Percentiles rank a stretch among this genome's conserved stretches.
Evolutionary conservation across 2,888 invertebrate species (phyloP).

Genomic region (Dermolepida albohirtum): DNA sequence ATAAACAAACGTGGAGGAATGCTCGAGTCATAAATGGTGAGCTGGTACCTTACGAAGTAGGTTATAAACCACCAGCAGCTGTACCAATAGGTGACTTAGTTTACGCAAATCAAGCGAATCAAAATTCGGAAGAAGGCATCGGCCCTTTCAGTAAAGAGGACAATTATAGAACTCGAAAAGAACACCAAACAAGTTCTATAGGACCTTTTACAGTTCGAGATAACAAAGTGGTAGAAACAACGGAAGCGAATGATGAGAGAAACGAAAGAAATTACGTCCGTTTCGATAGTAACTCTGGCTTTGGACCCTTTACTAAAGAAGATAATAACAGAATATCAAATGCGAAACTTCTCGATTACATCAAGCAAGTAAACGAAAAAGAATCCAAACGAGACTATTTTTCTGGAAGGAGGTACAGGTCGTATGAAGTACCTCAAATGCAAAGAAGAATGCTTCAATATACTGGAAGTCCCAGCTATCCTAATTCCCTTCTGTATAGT

Average conservation of each 20-base stretch:
- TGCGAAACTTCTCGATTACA: slow-evolving; percentile 74
- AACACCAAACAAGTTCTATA: slow-evolving; percentile 62
- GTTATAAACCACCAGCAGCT: slow-evolving; percentile 74
- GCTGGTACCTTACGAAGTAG: slow-evolving; percentile 79
- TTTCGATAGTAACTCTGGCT: slow-evolving; percentile 56
- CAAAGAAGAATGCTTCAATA: slow-evolving; percentile 80
- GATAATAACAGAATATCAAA: slow-evolving; percentile 71
- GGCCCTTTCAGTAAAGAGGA: slow-evolving; percentile 72
- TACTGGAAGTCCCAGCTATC: slow-evolving; percentile 73
- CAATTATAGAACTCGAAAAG: slow-evolving; percentile 67
- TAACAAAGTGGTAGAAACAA: slow-evolving; percentile 59
- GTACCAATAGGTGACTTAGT: slow-evolving; percentile 71
- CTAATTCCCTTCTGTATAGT: slow-evolving; percentile 75
- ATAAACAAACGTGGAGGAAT: slow-evolving; percentile 85
- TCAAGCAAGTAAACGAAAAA: slow-evolving; percentile 75
- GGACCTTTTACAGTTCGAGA: slow-evolving; percentile 74
- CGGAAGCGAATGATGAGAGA: slow-evolving; percentile 46
- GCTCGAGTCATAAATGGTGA: slow-evolving; percentile 89
- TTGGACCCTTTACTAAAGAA: slow-evolving; percentile 74
- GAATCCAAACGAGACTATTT: slow-evolving; percentile 73
- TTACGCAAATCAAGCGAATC: slow-evolving; percentile 61
- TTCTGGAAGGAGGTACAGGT: slow-evolving; percentile 63
- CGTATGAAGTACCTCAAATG: slow-evolving; percentile 68
- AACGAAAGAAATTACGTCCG: slow-evolving; percentile 52
- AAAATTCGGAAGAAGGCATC: slow-evolving; percentile 37